phyloP scores from a whole-genome alignment of 2,888 invertebrate genomes.

The Daptonema setosum region DNA sequence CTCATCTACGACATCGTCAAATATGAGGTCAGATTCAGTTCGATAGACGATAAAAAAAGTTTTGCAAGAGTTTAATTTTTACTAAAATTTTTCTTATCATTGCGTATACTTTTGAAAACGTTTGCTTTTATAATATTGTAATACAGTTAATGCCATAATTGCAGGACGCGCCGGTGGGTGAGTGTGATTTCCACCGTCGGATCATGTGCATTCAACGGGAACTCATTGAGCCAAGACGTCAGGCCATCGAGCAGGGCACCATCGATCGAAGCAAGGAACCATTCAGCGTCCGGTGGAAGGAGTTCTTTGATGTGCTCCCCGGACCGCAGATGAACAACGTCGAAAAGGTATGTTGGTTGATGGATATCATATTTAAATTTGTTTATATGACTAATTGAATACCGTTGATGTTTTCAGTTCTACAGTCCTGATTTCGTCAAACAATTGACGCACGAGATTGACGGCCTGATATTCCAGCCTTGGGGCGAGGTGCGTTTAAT shows the following conservation, averaged over 20 bases:
- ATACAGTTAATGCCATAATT: no score
- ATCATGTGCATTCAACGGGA: conserved; percentile 47
- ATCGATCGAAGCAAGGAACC: conserved; percentile 58
- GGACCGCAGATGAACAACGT: conserved; percentile 11
- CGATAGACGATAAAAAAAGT: neutral
- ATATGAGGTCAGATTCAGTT: conserved; percentile 40
- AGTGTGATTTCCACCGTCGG: conserved; percentile 53
- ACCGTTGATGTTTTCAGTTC: conserved; percentile 21
- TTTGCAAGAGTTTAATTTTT: neutral
- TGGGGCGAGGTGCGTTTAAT: conserved; percentile 46
- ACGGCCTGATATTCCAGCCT: conserved; percentile 93
- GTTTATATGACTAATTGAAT: neutral
- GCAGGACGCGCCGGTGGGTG: conserved; percentile 48
- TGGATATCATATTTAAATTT: neutral
- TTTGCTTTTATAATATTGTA: neutral
- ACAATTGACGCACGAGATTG: conserved; percentile 69
- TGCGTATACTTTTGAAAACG: neutral
- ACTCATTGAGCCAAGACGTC: conserved; percentile 39
- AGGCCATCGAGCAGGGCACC: conserved; percentile 52
- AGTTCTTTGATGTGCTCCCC: conserved; percentile 60
- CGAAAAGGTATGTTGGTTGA: conserved; percentile 6
- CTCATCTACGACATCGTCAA: conserved; percentile 79
- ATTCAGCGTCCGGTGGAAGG: conserved; percentile 68
- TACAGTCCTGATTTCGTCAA: conserved; percentile 50
- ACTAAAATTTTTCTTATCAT: neutral